Percentiles rank a stretch among this genome's conserved stretches.
Evolutionary conservation across 2,888 invertebrate species (phyloP).

Genomic region (Caenorhabditis sp.): DNA sequence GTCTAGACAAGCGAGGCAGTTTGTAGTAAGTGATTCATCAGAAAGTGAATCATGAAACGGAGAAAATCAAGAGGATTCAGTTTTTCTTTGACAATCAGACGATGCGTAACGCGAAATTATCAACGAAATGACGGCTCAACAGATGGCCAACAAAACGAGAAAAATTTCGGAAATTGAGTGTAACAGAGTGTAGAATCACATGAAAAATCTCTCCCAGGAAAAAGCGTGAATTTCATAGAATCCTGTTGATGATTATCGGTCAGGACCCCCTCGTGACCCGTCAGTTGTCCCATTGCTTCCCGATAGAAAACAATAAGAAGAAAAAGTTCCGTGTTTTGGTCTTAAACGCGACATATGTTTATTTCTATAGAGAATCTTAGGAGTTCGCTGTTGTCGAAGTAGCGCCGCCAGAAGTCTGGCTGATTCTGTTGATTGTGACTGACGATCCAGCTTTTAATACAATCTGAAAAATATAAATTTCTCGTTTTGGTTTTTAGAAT

Average conservation of each 20-base stretch:
- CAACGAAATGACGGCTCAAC: too few species aligned
- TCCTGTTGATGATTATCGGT: slow-evolving; percentile 40
- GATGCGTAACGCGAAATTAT: too few species aligned
- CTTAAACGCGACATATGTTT: slow-evolving; percentile 22
- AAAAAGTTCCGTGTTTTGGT: slow-evolving; percentile 38
- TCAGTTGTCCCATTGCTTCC: slow-evolving; percentile 14
- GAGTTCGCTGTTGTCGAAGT: slow-evolving; percentile 25
- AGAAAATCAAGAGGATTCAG: too few species aligned
- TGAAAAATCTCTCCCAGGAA: slow-evolving; percentile 6
- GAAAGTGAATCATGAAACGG: too few species aligned
- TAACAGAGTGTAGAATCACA: slow-evolving; percentile 27
- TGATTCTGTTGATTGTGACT: slow-evolving; percentile 33
- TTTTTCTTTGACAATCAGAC: not conserved
- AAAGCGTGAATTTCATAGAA: slow-evolving; percentile 16
- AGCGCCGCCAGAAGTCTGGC: slow-evolving; percentile 6
- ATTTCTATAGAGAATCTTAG: slow-evolving; percentile 13
- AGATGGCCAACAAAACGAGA: not conserved
- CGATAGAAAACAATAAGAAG: slow-evolving; percentile 1
- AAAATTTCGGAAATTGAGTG: not conserved
- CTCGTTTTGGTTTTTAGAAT: not conserved
- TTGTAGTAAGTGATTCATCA: too few species aligned
- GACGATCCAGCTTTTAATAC: slow-evolving; percentile 38
- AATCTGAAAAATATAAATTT: slow-evolving; percentile 31
- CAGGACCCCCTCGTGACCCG: slow-evolving; percentile 49
- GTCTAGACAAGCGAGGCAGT: too few species aligned